Percentiles rank a stretch among this genome's conserved stretches.
Evolutionary conservation across 2,797 vertebrate species (phyloP).

Genomic region (Sternotherus odoratus): DNA sequence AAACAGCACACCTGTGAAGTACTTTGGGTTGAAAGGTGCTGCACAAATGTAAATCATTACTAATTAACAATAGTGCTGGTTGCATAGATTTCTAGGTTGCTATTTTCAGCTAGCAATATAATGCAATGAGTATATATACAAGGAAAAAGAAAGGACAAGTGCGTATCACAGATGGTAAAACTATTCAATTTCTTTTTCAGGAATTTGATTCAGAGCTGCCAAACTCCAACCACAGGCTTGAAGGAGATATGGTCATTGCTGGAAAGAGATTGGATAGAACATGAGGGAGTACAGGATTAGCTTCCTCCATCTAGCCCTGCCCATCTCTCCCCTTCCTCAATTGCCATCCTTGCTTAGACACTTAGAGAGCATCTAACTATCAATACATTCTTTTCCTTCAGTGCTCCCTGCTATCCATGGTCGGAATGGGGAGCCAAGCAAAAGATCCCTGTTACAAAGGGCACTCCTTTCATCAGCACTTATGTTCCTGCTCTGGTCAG

Average conservation of each 20-base stretch:
- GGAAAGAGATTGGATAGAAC: not conserved
- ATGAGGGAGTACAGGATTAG: conserved; percentile 26
- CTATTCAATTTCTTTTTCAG: conserved; percentile 52
- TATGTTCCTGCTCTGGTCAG: not conserved
- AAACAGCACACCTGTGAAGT: conserved; percentile 20
- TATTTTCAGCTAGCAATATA: not conserved
- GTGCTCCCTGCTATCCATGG: not conserved
- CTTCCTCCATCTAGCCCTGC: conserved; percentile 31
- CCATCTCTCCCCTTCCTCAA: not conserved
- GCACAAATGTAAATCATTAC: not conserved
- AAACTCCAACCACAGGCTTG: conserved; percentile 52
- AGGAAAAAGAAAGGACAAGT: conserved; percentile 47
- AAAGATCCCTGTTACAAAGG: not conserved
- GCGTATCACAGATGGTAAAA: conserved; percentile 55
- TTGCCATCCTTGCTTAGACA: not conserved
- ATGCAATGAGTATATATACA: not conserved
- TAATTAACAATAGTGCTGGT: not conserved
- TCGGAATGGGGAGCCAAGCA: not conserved
- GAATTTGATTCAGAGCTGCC: conserved; percentile 29
- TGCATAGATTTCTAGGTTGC: not conserved
- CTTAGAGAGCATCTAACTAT: not conserved
- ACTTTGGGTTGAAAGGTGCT: not conserved
- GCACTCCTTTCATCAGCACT: not conserved
- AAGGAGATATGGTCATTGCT: conserved; percentile 18
- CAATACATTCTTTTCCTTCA: not conserved